These are phyloP conservation scores for Sakesphorus luctuosus DNA, from an alignment of 2,113 vertebrate species.

Conservation along the genomic window DNA sequence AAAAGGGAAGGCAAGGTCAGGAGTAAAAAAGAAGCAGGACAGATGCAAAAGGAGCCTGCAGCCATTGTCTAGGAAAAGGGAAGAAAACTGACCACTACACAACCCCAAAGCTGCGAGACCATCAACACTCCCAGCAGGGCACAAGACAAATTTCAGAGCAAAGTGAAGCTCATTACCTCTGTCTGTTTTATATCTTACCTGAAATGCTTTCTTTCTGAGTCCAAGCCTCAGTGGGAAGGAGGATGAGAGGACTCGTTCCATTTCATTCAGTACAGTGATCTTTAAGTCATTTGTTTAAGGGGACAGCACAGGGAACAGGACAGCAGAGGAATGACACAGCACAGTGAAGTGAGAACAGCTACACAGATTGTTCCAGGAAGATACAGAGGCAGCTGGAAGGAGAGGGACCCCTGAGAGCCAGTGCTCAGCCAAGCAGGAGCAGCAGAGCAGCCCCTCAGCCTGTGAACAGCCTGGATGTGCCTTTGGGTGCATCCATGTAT, in stretches of 20 bases:
- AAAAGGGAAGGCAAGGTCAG: background rate
- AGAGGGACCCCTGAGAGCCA: rapidly evolving
- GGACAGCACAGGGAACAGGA: background rate
- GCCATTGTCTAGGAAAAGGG: background rate
- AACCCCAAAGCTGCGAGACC: background rate
- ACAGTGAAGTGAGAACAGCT: background rate
- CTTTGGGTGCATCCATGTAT: background rate
- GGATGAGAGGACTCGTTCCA: background rate
- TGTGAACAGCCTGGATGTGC: background rate
- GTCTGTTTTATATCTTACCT: background rate
- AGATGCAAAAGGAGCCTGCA: background rate
- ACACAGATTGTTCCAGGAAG: rapidly evolving
- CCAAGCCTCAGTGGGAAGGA: background rate
- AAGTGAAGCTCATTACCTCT: no score
- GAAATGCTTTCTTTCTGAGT: background rate
- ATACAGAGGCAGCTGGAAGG: background rate
- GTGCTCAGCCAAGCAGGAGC: background rate
- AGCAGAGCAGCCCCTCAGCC: background rate
- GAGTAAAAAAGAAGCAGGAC: background rate
- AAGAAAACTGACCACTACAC: no score
- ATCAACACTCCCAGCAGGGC: no score
- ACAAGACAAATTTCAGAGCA: background rate
- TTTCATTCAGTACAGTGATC: background rate
- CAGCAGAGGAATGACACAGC: background rate
- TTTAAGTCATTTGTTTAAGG: background rate